phyloP scores from a whole-genome alignment of 2,888 invertebrate genomes.

The Leptopilina syphax region DNA sequence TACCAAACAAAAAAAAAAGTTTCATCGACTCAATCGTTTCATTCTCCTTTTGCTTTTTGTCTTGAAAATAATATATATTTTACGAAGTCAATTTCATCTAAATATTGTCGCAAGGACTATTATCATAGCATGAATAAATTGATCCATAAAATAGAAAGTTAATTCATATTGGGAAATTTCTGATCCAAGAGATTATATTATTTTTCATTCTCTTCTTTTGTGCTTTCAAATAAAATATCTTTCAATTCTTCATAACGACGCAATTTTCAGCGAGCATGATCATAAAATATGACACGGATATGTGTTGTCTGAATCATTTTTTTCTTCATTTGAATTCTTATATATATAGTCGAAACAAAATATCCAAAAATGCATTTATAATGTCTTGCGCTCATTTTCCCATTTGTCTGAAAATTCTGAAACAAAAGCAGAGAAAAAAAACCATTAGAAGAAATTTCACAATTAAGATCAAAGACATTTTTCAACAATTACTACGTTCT shows the following conservation, averaged over 20 bases:
- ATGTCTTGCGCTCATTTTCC: neutral
- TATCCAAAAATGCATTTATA: neutral
- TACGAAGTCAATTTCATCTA: neutral
- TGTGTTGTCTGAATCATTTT: conserved; percentile 30
- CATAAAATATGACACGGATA: conserved; percentile 1
- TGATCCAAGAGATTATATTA: neutral
- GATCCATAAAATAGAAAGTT: conserved; percentile 32
- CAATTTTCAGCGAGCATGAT: conserved; percentile 9
- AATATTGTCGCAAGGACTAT: conserved; percentile 1
- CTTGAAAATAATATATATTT: no score
- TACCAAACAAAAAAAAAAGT: no score
- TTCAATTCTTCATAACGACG: neutral
- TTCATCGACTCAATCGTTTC: no score
- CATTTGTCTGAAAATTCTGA: no score
- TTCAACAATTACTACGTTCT: no score
- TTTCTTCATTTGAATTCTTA: neutral
- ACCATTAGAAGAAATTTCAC: no score
- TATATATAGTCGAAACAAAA: neutral
- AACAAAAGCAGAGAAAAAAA: no score
- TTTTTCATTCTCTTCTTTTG: conserved; percentile 12
- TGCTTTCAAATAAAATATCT: neutral
- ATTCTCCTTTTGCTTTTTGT: no score
- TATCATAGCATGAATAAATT: conserved; percentile 8
- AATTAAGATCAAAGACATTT: no score
- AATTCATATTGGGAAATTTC: conserved; percentile 5